phyloP scores from a whole-genome alignment of 2,113 vertebrate genomes.

The Tachysurus vachellii region DNA sequence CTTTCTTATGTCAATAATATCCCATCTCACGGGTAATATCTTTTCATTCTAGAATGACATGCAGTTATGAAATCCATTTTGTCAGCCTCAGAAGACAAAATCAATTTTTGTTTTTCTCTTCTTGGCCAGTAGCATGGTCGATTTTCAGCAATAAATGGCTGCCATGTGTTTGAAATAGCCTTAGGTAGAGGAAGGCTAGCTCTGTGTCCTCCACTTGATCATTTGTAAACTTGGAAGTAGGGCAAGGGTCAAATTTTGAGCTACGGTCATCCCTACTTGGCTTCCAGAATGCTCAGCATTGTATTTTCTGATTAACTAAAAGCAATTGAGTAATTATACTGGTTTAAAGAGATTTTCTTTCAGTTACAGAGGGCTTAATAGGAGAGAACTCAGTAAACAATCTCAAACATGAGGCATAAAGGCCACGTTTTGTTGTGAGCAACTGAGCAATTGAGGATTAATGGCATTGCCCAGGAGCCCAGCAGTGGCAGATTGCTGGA shows the following conservation, averaged over 20 bases:
- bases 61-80: conserved; percentile 26
- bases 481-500: too few relatives aligned
- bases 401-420: not conserved
- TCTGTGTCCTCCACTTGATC: conserved; percentile 24
- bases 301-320: not conserved
- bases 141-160: conserved; percentile 17
- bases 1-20: not conserved
- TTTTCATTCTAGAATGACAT: not conserved
- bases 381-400: not conserved
- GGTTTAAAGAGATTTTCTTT: not conserved
- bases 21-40: not conserved
- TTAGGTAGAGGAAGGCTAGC: not conserved
- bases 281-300: not conserved
- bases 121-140: not conserved
- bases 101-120: conserved; percentile 29
- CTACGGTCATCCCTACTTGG: conserved; percentile 1
- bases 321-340: not conserved
- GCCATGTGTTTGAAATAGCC: conserved; percentile 11
- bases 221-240: conserved; percentile 9
- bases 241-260: not conserved
- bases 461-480: too few relatives aligned
- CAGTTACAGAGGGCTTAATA: not conserved
- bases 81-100: conserved; percentile 19
- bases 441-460: too few relatives aligned
- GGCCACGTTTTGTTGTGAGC: not conserved